These are phyloP conservation scores for Tetheella fluctuosa DNA, from an alignment of 2,888 invertebrate species.

Conservation along the genomic window DNA sequence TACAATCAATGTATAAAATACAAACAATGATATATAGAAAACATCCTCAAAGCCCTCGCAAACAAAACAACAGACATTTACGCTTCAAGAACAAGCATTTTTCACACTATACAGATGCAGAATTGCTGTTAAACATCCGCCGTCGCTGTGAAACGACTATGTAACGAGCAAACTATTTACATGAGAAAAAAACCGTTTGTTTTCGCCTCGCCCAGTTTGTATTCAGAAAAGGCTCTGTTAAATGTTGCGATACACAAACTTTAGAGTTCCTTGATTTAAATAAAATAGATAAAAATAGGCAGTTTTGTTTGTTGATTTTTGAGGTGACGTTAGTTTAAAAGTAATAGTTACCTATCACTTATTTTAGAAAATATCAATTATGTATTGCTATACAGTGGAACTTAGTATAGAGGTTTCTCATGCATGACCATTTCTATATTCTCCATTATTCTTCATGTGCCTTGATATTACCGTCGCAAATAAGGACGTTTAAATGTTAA, in stretches of 20 bases:
- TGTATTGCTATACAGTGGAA: no score
- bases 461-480: no score
- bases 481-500: no score
- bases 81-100: background rate
- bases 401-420: no score
- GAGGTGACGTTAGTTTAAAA: no score
- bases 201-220: background rate
- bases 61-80: background rate
- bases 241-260: background rate
- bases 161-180: constrained; percentile 6
- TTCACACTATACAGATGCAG: background rate
- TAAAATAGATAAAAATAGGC: background rate
- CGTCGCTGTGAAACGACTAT: background rate
- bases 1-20: no score
- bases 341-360: no score
- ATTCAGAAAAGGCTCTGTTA: background rate
- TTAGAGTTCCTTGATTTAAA: background rate
- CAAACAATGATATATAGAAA: no score
- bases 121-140: background rate
- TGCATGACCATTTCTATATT: no score
- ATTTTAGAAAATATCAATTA: no score
- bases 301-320: background rate
- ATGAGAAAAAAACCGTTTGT: constrained; percentile 4
- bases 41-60: no score
- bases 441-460: no score